Base-by-base conservation (phyloP, 1,140 invertebrate genomes). In the Brachionus manjavacas region DNA sequence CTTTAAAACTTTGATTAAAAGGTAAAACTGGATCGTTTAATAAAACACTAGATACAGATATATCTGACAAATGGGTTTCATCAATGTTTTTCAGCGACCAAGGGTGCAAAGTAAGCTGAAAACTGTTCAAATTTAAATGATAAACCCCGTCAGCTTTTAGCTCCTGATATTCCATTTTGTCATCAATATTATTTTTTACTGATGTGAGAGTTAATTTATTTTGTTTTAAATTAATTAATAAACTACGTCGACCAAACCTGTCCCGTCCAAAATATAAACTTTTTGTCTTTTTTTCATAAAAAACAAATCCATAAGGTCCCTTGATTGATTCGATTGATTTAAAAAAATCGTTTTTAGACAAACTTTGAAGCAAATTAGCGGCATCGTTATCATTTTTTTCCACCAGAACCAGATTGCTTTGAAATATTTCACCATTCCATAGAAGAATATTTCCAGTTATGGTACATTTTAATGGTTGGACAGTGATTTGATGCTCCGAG, bases 371-470 rank as follows among this genome's bases (percentile, higher is more conserved):
- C 14, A 88, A 85, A 12, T 86, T 39, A 8, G 28, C 9, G 28
- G 16, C 52, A 35, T 68, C 64, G 31, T 68, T 68, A 9, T 68
- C 39, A 28, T 60, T 70, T 43, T 64, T 14, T 68, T 68, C 14
- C 1, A 49, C 16, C 8, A 3, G 4, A 35, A 76, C 41, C 23
- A 76, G 12, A 25, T 49, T n/a, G 4, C 92, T 91, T 86, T 89
- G 91, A 88, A 93, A 95, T 84, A 94, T 90, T 90, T 95, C 94
- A 78, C 94, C 94, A 91, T 95, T 95, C 92, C 93, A 95, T 12
- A 94, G 87, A 49, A 95, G 87, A 83, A 92, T 86, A 86, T 92
- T 92, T 31, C 92, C 90, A 55, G 88, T 85, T 3, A 86, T 85
- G 87, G 92, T 90, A 49, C 72, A 76, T 28, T 90, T 74, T n/a